These are phyloP conservation scores for Schizotus pectinicornis DNA, from an alignment of 2,888 invertebrate species.

Conservation along the genomic window DNA sequence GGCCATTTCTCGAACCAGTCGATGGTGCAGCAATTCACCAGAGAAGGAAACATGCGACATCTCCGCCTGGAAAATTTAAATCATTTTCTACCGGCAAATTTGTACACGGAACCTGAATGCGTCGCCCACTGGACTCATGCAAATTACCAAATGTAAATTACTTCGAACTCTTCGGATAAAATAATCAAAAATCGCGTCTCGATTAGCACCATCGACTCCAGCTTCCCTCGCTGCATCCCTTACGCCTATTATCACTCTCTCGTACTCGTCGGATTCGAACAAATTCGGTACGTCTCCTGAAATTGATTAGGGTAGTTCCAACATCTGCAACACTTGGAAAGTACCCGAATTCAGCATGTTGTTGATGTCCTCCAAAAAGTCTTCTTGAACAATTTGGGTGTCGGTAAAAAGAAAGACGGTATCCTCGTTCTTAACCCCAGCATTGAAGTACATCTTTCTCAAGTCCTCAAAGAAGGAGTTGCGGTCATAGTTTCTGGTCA, in stretches of 20 bases:
- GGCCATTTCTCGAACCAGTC: conserved; percentile 97
- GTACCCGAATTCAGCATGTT: conserved; percentile 87
- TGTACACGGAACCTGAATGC: conserved; percentile 69
- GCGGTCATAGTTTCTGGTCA: conserved; percentile 84
- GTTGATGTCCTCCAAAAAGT: conserved; percentile 90
- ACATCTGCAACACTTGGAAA: neutral
- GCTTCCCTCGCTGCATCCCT: conserved; percentile 73
- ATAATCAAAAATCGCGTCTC: conserved; percentile 84
- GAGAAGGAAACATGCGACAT: conserved; percentile 92
- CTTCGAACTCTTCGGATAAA: conserved; percentile 84
- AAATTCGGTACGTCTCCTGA: conserved; percentile 88
- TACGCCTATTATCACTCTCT: conserved; percentile 79
- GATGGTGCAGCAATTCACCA: conserved; percentile 93
- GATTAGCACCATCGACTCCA: conserved; percentile 69
- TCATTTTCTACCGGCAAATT: neutral
- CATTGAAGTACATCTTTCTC: conserved; percentile 77
- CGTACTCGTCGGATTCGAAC: conserved; percentile 86
- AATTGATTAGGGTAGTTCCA: conserved; percentile 14
- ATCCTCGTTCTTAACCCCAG: conserved; percentile 75
- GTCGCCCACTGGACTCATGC: conserved; percentile 91
- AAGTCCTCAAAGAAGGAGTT: conserved; percentile 85
- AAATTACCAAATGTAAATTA: conserved; percentile 84
- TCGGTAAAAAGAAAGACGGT: conserved; percentile 89
- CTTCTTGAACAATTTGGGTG: conserved; percentile 88
- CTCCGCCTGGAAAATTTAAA: conserved; percentile 66